Evolutionary conservation across 1,140 invertebrate genomes (phyloP).

Genomic region (Cyrtorhinus lividipennis): DNA sequence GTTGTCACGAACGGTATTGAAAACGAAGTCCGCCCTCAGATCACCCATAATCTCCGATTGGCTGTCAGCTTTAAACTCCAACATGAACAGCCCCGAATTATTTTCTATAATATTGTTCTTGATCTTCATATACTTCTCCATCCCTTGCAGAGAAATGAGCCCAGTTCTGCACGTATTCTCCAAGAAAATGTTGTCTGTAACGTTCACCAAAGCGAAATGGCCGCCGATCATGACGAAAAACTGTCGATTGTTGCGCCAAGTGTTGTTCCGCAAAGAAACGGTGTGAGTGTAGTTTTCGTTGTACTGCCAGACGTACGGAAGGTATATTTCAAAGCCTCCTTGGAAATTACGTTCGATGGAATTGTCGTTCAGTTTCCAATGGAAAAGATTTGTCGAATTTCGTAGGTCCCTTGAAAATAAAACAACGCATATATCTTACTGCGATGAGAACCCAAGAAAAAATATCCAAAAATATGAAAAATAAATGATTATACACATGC

Average conservation of each 20-base stretch:
- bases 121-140: slow-evolving; percentile 87
- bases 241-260: slow-evolving; percentile 68
- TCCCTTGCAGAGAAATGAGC: slow-evolving; percentile 73
- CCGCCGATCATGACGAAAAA: slow-evolving; percentile 77
- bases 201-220: slow-evolving; percentile 73
- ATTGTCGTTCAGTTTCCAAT: slow-evolving; percentile 80
- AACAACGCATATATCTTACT: too few species aligned
- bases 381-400: slow-evolving; percentile 85
- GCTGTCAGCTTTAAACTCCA: slow-evolving; percentile 78
- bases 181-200: slow-evolving; percentile 71
- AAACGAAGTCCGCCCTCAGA: slow-evolving; percentile 60
- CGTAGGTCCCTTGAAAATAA: slow-evolving; percentile 59
- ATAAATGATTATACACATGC: too few species aligned
- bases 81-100: slow-evolving; percentile 73
- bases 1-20: slow-evolving; percentile 68
- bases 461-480: too few species aligned
- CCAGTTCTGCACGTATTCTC: slow-evolving; percentile 72
- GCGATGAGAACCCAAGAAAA: too few species aligned
- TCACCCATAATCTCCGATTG: slow-evolving; percentile 84
- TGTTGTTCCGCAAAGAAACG: slow-evolving; percentile 70
- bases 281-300: slow-evolving; percentile 89
- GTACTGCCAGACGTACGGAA: slow-evolving; percentile 91
- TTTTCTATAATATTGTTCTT: slow-evolving; percentile 55
- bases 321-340: slow-evolving; percentile 66
- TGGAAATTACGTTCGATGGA: slow-evolving; percentile 68